These are phyloP conservation scores for Halocynthia roretzi DNA, from an alignment of 23 tunicate genomes.

Conservation along the genomic window DNA sequence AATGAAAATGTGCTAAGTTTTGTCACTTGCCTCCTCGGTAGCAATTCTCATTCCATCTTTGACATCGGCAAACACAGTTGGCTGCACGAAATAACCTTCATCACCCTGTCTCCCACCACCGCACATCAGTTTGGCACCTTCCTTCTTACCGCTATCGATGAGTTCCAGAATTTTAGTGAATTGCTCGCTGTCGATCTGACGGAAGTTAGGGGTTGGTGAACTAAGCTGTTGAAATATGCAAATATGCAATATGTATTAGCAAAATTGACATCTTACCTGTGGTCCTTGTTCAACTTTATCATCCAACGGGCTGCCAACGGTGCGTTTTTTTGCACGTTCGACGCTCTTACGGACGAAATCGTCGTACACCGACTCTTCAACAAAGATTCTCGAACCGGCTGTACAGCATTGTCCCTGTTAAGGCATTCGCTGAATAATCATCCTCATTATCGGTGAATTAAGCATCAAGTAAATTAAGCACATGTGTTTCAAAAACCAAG, in stretches of 20 bases:
- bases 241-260: not conserved
- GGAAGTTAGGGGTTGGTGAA: not conserved
- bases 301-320: slow-evolving; percentile 82
- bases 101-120: slow-evolving; percentile 82
- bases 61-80: slow-evolving; percentile 95
- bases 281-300: slow-evolving; percentile 86
- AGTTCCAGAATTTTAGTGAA: slow-evolving; percentile 72
- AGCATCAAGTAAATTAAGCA: no score
- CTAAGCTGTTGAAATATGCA: not conserved
- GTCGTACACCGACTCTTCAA: slow-evolving; percentile 87
- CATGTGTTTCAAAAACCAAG: no score
- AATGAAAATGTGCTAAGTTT: no score
- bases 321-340: slow-evolving; percentile 79
- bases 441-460: not conserved
- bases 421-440: not conserved
- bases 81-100: slow-evolving; percentile 92
- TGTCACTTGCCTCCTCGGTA: slow-evolving; percentile 45
- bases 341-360: slow-evolving; percentile 91
- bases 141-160: slow-evolving; percentile 82
- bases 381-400: slow-evolving; percentile 84
- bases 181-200: slow-evolving; percentile 79
- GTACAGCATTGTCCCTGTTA: slow-evolving; percentile 89
- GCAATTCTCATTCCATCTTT: slow-evolving; percentile 87
- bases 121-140: slow-evolving; percentile 92
- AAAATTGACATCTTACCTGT: slow-evolving; percentile 29